Evolutionary conservation across 2,797 vertebrate genomes (phyloP).

Genomic region (Heterohyrax brucei): DNA sequence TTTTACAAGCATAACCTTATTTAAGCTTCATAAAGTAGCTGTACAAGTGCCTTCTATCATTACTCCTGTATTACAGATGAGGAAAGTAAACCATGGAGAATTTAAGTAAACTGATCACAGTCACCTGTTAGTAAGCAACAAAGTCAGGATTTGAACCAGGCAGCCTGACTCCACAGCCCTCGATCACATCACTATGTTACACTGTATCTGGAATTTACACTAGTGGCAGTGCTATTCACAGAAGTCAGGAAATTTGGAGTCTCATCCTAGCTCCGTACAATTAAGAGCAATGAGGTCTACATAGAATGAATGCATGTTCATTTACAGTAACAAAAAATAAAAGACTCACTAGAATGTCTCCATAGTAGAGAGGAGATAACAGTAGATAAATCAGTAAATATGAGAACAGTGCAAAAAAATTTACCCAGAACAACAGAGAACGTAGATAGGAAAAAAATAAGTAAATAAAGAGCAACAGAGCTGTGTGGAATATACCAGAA

Average conservation of each 20-base stretch:
- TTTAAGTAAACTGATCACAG: neutral
- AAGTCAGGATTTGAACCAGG: slow-evolving; percentile 10
- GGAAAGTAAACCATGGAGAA: slow-evolving; percentile 10
- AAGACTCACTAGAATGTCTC: neutral
- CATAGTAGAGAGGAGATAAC: neutral
- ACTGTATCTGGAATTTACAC: neutral
- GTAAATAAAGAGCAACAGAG: slow-evolving; percentile 9
- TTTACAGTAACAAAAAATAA: slow-evolving; percentile 18
- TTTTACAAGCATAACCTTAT: neutral
- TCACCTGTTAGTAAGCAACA: neutral
- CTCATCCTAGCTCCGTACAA: neutral
- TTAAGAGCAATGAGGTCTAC: neutral
- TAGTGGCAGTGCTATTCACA: neutral
- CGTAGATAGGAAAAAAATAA: neutral
- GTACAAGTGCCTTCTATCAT: neutral
- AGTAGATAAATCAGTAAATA: slow-evolving; percentile 9
- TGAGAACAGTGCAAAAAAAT: slow-evolving; percentile 4
- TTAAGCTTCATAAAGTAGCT: neutral
- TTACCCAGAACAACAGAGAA: slow-evolving; percentile 42
- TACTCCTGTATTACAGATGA: neutral
- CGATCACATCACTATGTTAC: neutral
- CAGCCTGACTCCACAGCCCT: neutral
- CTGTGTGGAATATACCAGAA: neutral
- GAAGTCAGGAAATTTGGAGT: neutral
- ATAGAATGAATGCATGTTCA: neutral